These are phyloP conservation scores for Rhagoletis zephyria DNA, from an alignment of 1,140 invertebrate species.

Conservation along the genomic window DNA sequence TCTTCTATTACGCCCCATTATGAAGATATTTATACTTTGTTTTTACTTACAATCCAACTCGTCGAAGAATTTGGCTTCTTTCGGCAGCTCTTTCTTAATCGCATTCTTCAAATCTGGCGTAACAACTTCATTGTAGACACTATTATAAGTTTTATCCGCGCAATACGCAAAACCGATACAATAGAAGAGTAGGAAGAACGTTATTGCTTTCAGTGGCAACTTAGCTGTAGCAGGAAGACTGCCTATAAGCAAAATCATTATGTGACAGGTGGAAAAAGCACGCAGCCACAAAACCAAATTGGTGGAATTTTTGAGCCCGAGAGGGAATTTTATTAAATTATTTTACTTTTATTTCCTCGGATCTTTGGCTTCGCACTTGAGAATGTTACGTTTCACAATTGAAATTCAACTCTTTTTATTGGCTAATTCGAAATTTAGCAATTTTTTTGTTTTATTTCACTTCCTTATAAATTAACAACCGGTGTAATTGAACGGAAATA, in stretches of 20 bases:
- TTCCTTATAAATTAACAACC: no score
- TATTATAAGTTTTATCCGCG: constrained; percentile 64
- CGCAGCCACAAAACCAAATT: no score
- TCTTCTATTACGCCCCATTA: no score
- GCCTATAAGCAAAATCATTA: not conserved
- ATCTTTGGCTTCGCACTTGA: no score
- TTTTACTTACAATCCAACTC: constrained; percentile 71
- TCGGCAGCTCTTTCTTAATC: constrained; percentile 70
- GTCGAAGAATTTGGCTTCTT: constrained; percentile 72
- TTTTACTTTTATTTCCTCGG: no score
- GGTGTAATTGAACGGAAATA: no score
- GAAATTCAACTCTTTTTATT: no score
- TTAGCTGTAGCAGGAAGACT: not conserved
- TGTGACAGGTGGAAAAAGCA: not conserved
- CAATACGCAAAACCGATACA: not conserved
- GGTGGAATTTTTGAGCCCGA: no score
- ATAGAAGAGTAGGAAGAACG: not conserved
- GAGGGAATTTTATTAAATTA: no score
- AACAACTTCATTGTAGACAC: constrained; percentile 68
- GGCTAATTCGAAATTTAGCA: no score
- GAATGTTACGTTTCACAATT: no score
- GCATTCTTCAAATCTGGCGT: constrained; percentile 66
- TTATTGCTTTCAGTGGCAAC: not conserved
- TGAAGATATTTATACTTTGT: not conserved
- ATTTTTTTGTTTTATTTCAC: no score